Evolutionary conservation across 2,888 invertebrate genomes (phyloP).

Genomic region (Polyommatus iphigenia): DNA sequence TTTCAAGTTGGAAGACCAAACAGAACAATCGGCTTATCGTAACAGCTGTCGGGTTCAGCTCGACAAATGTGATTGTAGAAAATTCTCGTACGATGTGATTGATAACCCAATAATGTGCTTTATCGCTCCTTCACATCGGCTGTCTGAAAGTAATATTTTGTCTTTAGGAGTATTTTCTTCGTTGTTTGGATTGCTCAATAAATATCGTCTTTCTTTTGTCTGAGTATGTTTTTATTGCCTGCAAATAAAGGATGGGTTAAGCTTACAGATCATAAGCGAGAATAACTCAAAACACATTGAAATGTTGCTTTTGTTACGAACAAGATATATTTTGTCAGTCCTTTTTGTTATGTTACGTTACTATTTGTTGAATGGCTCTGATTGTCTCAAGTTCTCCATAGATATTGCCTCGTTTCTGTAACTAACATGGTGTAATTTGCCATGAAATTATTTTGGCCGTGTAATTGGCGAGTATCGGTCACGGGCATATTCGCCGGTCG

Average conservation of each 20-base stretch:
- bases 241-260: neutral
- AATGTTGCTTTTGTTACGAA: neutral
- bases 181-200: neutral
- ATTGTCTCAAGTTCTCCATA: neutral
- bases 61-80: slow-evolving; percentile 8
- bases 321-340: neutral
- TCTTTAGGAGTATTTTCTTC: neutral
- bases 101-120: slow-evolving; percentile 7
- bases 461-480: slow-evolving; percentile 2
- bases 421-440: neutral
- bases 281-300: neutral
- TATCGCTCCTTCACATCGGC: neutral
- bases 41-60: neutral
- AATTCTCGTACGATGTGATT: slow-evolving; percentile 17
- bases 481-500: neutral
- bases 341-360: neutral
- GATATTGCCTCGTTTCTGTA: neutral
- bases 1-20: neutral
- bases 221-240: neutral
- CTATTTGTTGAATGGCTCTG: neutral
- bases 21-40: slow-evolving; percentile 4
- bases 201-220: neutral
- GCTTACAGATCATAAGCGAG: neutral
- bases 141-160: neutral
- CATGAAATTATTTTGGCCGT: neutral